phyloP scores from a whole-genome alignment of 1,140 invertebrate species.

The Drosophila miranda region DNA sequence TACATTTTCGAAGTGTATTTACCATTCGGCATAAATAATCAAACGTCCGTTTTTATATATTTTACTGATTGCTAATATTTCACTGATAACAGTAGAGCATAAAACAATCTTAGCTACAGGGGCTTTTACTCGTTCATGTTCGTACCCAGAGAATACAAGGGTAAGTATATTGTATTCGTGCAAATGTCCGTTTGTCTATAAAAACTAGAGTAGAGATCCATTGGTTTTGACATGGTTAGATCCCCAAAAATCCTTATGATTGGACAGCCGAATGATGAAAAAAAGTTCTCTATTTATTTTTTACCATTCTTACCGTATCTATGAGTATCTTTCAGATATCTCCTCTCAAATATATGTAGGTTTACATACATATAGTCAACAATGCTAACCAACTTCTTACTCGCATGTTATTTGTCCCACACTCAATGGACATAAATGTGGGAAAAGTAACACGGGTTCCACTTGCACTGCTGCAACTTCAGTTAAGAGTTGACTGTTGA shows the following conservation, averaged over 20 bases:
- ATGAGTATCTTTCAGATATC: too few relatives aligned
- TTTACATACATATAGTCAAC: too few relatives aligned
- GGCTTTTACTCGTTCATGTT: not conserved
- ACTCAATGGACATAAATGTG: constrained; percentile 27
- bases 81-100: constrained; percentile 20
- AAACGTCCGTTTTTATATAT: constrained; percentile 15
- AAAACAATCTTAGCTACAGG: constrained; percentile 1
- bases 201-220: not conserved
- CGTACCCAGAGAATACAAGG: constrained; percentile 13
- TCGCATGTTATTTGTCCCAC: constrained; percentile 24
- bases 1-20: too few relatives aligned
- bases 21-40: too few relatives aligned
- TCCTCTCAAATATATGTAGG: not conserved
- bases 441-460: constrained; percentile 45
- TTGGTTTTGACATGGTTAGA: too few relatives aligned
- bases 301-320: too few relatives aligned
- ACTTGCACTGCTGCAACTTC: constrained; percentile 27
- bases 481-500: constrained; percentile 4
- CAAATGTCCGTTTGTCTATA: not conserved
- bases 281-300: too few relatives aligned
- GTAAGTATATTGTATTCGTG: not conserved
- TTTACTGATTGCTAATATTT: constrained; percentile 32
- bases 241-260: not conserved
- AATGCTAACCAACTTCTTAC: too few relatives aligned
- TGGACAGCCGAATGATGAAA: too few relatives aligned